These are phyloP conservation scores for Neosilurus mollespiculum DNA, from an alignment of 2,797 vertebrate species.

Conservation along the genomic window DNA sequence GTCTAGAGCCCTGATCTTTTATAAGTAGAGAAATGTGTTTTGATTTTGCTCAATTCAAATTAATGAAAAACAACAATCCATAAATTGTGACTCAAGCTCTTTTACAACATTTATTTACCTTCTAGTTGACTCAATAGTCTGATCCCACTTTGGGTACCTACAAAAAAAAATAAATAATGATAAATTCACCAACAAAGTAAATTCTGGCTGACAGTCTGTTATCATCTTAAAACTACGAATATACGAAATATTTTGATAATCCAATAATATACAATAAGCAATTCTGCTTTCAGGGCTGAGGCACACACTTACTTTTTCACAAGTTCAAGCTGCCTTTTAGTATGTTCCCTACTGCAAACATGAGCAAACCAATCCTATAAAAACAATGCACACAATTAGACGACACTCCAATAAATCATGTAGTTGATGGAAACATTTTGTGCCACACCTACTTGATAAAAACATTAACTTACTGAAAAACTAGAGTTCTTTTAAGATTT, in stretches of 20 bases:
- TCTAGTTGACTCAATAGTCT: constrained; percentile 59
- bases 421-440: neutral
- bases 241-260: too few relatives aligned
- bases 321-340: constrained; percentile 68
- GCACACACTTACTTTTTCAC: constrained; percentile 66
- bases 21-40: too few relatives aligned
- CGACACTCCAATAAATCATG: neutral
- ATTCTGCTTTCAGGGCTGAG: neutral
- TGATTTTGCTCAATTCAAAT: neutral
- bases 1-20: too few relatives aligned
- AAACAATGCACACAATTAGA: constrained; percentile 1
- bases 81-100: too few relatives aligned
- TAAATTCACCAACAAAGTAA: neutral
- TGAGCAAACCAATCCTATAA: constrained; percentile 72
- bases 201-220: neutral
- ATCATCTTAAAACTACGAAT: too few relatives aligned
- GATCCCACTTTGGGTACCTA: constrained; percentile 75
- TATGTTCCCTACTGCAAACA: constrained; percentile 65
- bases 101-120: constrained; percentile 59
- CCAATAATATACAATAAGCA: too few relatives aligned
- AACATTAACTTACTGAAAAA: neutral
- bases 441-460: neutral
- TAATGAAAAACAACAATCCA: neutral
- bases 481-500: too few relatives aligned
- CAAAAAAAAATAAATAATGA: neutral